Evolutionary conservation across 2,888 invertebrate species (phyloP), one percentile per base, ranked within the genome.

Genomic region (Mayetiola destructor): DNA sequence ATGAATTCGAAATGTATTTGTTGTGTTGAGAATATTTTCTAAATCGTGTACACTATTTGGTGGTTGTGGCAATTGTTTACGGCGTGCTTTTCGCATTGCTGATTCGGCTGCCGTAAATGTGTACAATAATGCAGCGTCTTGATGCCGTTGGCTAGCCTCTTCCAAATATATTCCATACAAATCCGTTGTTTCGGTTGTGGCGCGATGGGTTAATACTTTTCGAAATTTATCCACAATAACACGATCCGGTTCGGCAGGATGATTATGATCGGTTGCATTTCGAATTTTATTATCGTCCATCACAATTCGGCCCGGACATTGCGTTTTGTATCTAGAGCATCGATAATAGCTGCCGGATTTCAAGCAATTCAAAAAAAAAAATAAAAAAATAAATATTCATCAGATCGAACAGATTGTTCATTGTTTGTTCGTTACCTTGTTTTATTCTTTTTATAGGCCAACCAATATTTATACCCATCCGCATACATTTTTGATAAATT

Each of bases 401-500:
- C 5, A 37, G 5, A 29, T 16, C n/a, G 14, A 6, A 6, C 27
- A n/a, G 9, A 12, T 14, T n/a, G n/a, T n/a, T n/a, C n/a, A n/a
- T n/a, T n/a, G n/a, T n/a, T n/a, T n/a, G n/a, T n/a, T n/a, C n/a
- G n/a, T 52, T 59, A 66, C 66, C 62, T 63, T 10, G 62, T 63
- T 6, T 61, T 58, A 10, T 62, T 62, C 53, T 63, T 64, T 57
- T 63, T 64, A 48, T 64, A 64, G 0, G 64, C 63, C 14, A 65
- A 57, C 66, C 66, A 66, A 36, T 65, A 66, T 59, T 66, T 66
- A 56, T 61, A 64, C 3, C 65, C 66, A 55, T 65, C 64, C 1
- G 62, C 58, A 57, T 63, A 64, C 65, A 65, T 65, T 14, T 23
- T 56, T 10, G n/a, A n/a, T n/a, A n/a, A n/a, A n/a, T n/a, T n/a